A percentile compares a stretch with the other conserved stretches of the same genome.
These are phyloP conservation scores for Euphydryas editha DNA, from an alignment of 2,888 invertebrate species.

Conservation along the genomic window DNA sequence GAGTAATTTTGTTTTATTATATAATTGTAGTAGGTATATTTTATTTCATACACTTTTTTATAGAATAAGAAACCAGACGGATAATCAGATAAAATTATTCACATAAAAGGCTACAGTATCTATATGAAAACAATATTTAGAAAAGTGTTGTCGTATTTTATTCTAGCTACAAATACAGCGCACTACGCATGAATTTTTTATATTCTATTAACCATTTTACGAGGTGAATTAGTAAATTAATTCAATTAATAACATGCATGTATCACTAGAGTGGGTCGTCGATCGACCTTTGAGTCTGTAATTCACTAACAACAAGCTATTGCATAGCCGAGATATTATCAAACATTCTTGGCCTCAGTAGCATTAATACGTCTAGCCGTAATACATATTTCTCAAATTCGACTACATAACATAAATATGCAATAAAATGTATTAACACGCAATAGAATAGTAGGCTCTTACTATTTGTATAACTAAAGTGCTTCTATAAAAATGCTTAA, in stretches of 20 bases:
- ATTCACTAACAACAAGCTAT: slow-evolving; percentile 24
- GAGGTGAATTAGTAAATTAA: slow-evolving; percentile 2
- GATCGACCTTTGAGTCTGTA: slow-evolving; percentile 17
- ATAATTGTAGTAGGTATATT: too few relatives aligned
- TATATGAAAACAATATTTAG: too few relatives aligned
- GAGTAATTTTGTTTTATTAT: too few relatives aligned
- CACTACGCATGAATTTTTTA: neutral
- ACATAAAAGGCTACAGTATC: too few relatives aligned
- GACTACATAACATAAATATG: slow-evolving; percentile 1
- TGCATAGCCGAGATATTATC: slow-evolving; percentile 30
- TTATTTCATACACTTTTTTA: too few relatives aligned
- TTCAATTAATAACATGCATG: slow-evolving; percentile 9
- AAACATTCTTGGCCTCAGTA: slow-evolving; percentile 20
- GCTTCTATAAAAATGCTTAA: too few relatives aligned
- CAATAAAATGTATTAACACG: neutral
- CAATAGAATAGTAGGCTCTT: neutral
- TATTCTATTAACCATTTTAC: neutral
- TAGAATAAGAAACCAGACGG: too few relatives aligned
- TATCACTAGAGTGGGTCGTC: neutral
- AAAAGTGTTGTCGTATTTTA: too few relatives aligned
- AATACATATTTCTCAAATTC: slow-evolving; percentile 13
- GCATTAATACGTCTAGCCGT: slow-evolving; percentile 16
- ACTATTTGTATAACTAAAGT: neutral
- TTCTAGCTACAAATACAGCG: neutral
- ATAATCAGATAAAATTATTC: too few relatives aligned